These are phyloP conservation scores for Narcine bancroftii DNA, from an alignment of 2,113 vertebrate species.

Conservation along the genomic window DNA sequence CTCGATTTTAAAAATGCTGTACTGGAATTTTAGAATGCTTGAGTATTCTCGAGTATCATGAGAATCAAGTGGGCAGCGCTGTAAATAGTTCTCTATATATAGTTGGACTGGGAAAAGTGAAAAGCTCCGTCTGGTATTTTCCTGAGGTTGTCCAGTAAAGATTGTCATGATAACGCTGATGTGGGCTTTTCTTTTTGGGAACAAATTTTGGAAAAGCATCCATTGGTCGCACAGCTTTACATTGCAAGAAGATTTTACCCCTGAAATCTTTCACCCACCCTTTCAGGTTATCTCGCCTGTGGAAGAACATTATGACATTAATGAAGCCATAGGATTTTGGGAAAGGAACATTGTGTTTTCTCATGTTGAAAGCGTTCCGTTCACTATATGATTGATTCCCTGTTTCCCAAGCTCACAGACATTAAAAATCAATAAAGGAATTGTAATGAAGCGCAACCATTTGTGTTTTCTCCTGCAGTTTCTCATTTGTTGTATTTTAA, in stretches of 20 bases:
- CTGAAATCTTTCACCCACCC: neutral
- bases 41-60: neutral
- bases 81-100: neutral
- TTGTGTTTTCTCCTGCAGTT: neutral
- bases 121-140: neutral
- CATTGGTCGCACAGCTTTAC: neutral
- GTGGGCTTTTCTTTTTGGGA: neutral
- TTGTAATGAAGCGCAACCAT: neutral
- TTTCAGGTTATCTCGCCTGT: neutral
- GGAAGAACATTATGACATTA: neutral
- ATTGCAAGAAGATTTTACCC: neutral
- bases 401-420: neutral
- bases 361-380: neutral
- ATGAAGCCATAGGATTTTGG: neutral
- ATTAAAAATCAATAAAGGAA: constrained; percentile 31
- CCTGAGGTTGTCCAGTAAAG: neutral
- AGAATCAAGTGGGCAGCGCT: neutral
- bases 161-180: neutral
- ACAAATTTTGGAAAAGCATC: neutral
- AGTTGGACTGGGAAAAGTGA: neutral
- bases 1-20: neutral
- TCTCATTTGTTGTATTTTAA: constrained; percentile 29
- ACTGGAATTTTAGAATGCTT: neutral
- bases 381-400: constrained; percentile 2
- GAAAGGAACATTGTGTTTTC: neutral